Percentiles rank a stretch among this genome's conserved stretches.
phyloP scores from a whole-genome alignment of 2,113 vertebrate genomes.

The Amazona vittata region DNA sequence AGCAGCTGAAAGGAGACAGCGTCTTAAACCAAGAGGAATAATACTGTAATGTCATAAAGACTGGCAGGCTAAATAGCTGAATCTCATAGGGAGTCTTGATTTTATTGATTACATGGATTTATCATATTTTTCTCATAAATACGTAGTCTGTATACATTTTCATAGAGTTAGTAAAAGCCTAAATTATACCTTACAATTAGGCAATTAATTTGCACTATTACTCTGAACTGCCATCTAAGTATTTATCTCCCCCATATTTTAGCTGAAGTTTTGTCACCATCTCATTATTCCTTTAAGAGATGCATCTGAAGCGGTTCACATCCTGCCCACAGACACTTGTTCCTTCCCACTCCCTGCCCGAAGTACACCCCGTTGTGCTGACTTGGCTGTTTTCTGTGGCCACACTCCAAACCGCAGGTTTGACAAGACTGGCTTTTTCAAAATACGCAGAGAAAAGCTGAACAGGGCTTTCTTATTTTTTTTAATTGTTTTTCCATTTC shows the following conservation, averaged over 20 bases:
- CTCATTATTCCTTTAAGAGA: background rate
- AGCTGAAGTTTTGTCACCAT: background rate
- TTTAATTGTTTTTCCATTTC: background rate
- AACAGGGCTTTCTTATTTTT: background rate
- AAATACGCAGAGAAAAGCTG: background rate
- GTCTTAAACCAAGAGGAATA: slow-evolving; percentile 28
- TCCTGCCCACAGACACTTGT: slow-evolving; percentile 13
- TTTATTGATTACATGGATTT: slow-evolving; percentile 10
- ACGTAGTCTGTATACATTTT: background rate
- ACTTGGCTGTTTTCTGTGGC: background rate
- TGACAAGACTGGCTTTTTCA: background rate
- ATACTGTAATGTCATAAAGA: background rate
- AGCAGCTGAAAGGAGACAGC: slow-evolving; percentile 15
- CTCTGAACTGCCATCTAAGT: background rate
- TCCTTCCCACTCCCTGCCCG: background rate
- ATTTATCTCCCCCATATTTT: background rate
- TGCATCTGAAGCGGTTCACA: background rate
- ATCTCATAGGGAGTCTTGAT: background rate
- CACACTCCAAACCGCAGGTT: background rate
- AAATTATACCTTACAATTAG: slow-evolving; percentile 23
- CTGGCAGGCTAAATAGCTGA: background rate
- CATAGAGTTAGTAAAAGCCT: background rate
- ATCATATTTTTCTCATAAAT: slow-evolving; percentile 16
- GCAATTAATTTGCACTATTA: background rate
- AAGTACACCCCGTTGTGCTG: background rate